These are phyloP conservation scores for Lophochroa leadbeateri DNA, from an alignment of 2,113 vertebrate species.

Conservation along the genomic window DNA sequence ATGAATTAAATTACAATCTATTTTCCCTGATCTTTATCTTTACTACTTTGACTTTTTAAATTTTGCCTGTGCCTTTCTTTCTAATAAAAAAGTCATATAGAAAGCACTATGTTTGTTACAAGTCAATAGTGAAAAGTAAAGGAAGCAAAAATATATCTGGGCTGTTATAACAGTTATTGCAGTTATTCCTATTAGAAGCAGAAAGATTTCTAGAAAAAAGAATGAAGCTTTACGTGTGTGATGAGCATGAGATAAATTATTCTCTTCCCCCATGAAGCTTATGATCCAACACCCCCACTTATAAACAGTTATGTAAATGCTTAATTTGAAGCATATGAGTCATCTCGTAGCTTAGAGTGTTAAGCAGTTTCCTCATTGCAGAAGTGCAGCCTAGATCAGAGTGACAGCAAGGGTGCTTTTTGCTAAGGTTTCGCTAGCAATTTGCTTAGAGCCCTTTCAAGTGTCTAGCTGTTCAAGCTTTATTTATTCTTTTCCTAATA, in stretches of 20 bases:
- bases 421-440: neutral
- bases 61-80: neutral
- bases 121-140: neutral
- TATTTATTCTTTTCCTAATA: slow-evolving; percentile 37
- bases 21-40: neutral
- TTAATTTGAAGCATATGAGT: slow-evolving; percentile 35
- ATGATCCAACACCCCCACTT: neutral
- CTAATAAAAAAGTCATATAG: neutral
- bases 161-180: neutral
- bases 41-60: neutral
- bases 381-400: neutral
- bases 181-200: neutral
- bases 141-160: neutral
- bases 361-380: slow-evolving; percentile 9
- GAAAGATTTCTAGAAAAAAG: neutral
- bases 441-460: neutral
- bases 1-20: neutral
- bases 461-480: neutral
- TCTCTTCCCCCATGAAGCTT: neutral
- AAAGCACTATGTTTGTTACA: neutral
- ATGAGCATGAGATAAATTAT: neutral
- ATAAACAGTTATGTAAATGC: slow-evolving; percentile 37
- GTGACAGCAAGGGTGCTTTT: neutral
- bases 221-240: neutral
- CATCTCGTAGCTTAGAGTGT: neutral